These are phyloP conservation scores for Dolomedes plantarius DNA, from an alignment of 2,888 invertebrate genomes.

Conservation along the genomic window DNA sequence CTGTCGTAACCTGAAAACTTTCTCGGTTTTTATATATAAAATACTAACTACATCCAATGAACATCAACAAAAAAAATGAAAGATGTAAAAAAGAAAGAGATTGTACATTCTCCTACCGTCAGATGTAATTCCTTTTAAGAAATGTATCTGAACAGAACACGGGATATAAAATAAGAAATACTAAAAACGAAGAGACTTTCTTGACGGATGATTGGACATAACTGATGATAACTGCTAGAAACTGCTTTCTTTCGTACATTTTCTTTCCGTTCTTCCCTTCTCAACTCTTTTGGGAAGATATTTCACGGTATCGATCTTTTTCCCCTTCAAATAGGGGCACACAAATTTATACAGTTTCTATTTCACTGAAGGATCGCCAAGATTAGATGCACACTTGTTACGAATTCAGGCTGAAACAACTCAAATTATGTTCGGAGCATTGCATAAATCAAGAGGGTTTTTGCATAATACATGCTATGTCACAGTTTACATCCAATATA, in stretches of 20 bases:
- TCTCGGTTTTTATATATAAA: conserved; percentile 37
- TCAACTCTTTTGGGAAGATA: conserved; percentile 30
- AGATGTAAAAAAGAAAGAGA: conserved; percentile 12
- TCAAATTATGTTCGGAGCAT: too few relatives aligned
- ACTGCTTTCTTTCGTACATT: conserved; percentile 13
- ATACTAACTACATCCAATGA: not conserved
- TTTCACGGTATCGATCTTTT: conserved; percentile 32
- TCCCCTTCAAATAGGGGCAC: not conserved
- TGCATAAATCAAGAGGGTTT: too few relatives aligned
- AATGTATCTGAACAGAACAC: conserved; percentile 55
- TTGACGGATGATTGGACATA: conserved; percentile 62
- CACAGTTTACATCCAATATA: too few relatives aligned
- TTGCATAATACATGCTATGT: too few relatives aligned
- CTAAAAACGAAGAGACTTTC: conserved; percentile 19
- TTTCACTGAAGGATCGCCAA: not conserved
- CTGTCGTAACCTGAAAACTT: conserved; percentile 25
- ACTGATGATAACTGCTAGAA: conserved; percentile 65
- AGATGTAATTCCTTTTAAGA: conserved; percentile 58
- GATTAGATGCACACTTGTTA: too few relatives aligned
- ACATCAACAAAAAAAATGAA: conserved; percentile 3
- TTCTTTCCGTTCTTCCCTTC: conserved; percentile 8
- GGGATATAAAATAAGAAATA: conserved; percentile 29
- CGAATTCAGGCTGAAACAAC: too few relatives aligned
- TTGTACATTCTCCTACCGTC: conserved; percentile 45
- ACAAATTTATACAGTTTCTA: too few relatives aligned